Evolutionary conservation across 2,888 invertebrate genomes (phyloP).

Genomic region (Rhopalosiphum nymphaeae): DNA sequence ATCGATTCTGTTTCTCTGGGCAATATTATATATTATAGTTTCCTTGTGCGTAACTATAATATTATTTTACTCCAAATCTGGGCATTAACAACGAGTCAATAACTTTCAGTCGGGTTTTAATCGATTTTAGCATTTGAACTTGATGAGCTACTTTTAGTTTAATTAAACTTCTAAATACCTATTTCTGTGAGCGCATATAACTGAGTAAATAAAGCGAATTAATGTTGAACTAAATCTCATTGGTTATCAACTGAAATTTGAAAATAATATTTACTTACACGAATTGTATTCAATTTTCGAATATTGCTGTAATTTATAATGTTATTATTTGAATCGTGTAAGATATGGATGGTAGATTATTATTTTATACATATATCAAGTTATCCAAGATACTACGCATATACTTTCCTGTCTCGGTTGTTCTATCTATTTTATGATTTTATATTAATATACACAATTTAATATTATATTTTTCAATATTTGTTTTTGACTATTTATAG

Average conservation of each 20-base stretch:
- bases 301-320: background rate
- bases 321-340: background rate
- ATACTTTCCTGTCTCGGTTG: too few relatives aligned
- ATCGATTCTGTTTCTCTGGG: too few relatives aligned
- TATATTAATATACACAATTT: too few relatives aligned
- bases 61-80: background rate
- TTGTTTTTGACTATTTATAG: too few relatives aligned
- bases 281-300: background rate
- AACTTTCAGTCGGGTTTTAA: background rate
- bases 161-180: conserved; percentile 1
- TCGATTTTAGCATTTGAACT: background rate
- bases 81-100: background rate
- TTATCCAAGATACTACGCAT: too few relatives aligned
- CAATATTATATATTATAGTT: too few relatives aligned
- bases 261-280: background rate
- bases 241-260: background rate
- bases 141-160: background rate
- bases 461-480: too few relatives aligned
- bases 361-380: too few relatives aligned
- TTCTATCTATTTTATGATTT: too few relatives aligned
- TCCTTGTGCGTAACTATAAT: background rate
- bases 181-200: background rate
- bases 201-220: background rate
- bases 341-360: too few relatives aligned
- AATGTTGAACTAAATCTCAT: background rate